Conservation (phyloP, 2,113 vertebrate genomes). For the Sterrhoptilus dennistouni region DNA sequence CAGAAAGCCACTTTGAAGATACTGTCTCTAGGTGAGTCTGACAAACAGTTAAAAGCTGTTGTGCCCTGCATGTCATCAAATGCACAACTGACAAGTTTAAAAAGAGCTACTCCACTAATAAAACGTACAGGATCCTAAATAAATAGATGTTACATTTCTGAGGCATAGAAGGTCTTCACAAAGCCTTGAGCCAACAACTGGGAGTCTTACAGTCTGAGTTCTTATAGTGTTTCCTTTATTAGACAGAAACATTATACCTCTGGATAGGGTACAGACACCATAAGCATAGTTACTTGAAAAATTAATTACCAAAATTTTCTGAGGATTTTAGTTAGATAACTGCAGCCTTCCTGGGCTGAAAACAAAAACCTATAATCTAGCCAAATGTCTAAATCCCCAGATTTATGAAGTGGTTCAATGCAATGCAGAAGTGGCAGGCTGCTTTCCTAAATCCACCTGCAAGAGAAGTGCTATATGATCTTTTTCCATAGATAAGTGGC, state of each 20-base stretch:
- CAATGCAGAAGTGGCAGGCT: neutral
- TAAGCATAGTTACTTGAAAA: neutral
- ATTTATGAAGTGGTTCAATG: neutral
- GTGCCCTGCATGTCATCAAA: neutral
- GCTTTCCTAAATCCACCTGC: neutral
- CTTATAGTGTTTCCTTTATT: neutral
- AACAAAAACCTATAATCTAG: neutral
- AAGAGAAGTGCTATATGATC: neutral
- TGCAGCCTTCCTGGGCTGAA: neutral
- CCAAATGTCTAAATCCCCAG: neutral
- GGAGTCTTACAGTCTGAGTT: neutral
- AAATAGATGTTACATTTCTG: neutral
- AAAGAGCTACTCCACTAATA: neutral
- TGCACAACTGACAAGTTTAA: neutral
- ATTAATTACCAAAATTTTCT: neutral
- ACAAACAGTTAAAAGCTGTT: neutral
- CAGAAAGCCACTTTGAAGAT: neutral
- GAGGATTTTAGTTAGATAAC: neutral
- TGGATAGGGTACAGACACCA: neutral
- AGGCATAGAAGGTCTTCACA: neutral
- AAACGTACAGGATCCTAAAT: neutral
- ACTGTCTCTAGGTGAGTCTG: neutral
- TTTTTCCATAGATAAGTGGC: neutral
- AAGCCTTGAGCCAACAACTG: neutral
- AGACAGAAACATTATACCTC: neutral